A percentile compares a stretch with the other conserved stretches of the same genome.
These are phyloP conservation scores for Notamacropus eugenii DNA, from an alignment of 2,797 vertebrate species.

Conservation along the genomic window DNA sequence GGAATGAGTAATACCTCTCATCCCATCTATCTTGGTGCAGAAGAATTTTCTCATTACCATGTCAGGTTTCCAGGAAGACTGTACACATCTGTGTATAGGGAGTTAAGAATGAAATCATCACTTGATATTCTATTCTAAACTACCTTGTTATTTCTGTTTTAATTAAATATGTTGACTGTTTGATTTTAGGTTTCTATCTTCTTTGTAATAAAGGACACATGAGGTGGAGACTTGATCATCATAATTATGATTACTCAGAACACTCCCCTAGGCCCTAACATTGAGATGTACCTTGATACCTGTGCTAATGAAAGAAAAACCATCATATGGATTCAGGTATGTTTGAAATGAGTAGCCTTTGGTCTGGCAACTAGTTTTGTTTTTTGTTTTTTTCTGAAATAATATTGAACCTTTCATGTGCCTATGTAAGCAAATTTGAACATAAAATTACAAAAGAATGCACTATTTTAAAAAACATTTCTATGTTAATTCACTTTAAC, in stretches of 20 bases:
- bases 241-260: not conserved
- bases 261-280: not conserved
- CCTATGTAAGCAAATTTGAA: not conserved
- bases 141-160: not conserved
- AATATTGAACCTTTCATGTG: not conserved
- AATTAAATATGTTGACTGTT: not conserved
- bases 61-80: not conserved
- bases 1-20: not conserved
- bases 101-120: not conserved
- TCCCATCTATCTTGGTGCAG: not conserved
- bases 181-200: not conserved
- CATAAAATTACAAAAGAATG: not conserved
- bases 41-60: not conserved
- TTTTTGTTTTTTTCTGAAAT: not conserved
- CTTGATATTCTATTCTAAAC: not conserved
- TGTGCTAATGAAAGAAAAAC: not conserved
- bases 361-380: slow-evolving; percentile 12
- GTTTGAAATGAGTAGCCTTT: not conserved
- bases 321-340: slow-evolving; percentile 2
- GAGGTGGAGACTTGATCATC: not conserved
- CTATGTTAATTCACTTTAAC: not conserved
- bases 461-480: not conserved
- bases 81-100: not conserved
- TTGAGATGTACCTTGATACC: not conserved
- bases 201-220: not conserved